phyloP scores from a whole-genome alignment of 2,113 vertebrate genomes.

The Promerops cafer region DNA sequence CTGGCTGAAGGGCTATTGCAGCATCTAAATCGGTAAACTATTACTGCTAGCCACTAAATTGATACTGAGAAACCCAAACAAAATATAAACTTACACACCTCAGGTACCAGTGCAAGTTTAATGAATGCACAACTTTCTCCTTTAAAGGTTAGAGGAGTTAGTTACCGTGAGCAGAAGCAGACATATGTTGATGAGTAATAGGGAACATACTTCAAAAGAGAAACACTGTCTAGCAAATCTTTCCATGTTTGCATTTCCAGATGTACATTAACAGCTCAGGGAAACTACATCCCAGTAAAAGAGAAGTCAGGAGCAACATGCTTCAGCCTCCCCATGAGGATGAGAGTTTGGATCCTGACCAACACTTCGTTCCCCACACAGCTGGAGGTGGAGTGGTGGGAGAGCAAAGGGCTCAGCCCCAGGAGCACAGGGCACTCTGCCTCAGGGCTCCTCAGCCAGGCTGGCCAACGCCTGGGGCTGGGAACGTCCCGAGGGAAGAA shows the following conservation, averaged over 20 bases:
- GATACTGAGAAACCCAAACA: not conserved
- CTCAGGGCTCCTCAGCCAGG: not conserved
- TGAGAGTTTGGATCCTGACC: not conserved
- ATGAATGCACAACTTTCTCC: not conserved
- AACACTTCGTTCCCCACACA: fast-evolving
- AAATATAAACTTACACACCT: not conserved
- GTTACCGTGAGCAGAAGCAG: not conserved
- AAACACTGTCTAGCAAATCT: not conserved
- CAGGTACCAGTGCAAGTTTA: not conserved
- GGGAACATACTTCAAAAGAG: not conserved
- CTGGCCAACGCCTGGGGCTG: not conserved
- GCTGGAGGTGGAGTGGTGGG: not conserved
- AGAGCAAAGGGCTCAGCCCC: not conserved
- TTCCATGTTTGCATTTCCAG: not conserved
- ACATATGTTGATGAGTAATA: not conserved
- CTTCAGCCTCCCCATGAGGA: fast-evolving
- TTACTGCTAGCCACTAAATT: not conserved
- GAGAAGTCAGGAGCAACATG: not conserved
- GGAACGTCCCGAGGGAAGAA: not conserved
- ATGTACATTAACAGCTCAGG: not conserved
- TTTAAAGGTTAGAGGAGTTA: not conserved
- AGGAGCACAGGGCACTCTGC: not conserved
- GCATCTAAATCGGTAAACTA: not conserved
- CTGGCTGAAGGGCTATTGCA: not conserved
- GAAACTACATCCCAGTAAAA: not conserved